Percentiles rank a stretch among this genome's conserved stretches.
Evolutionary conservation across 1,140 invertebrate species (phyloP).

Genomic region (Muscidifurax raptorellus): DNA sequence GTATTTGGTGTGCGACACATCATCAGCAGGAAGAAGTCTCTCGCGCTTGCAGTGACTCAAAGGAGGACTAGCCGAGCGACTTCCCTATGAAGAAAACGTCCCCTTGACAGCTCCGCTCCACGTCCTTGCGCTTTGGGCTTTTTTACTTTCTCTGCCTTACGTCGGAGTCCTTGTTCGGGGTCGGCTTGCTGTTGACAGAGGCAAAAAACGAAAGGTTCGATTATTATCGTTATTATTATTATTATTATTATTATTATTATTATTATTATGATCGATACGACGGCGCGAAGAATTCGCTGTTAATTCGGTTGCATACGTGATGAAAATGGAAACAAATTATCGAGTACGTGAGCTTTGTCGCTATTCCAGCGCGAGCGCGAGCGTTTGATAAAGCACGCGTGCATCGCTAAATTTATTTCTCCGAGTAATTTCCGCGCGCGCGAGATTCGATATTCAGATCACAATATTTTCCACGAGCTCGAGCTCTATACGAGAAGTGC

Average conservation of each 20-base stretch:
- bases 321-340: background rate
- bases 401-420: no score
- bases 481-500: no score
- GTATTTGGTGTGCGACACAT: conserved; percentile 1
- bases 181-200: conserved; percentile 67
- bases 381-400: no score
- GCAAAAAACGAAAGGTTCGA: conserved; percentile 47
- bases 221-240: background rate
- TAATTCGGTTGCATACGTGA: background rate
- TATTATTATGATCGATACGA: background rate
- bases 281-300: no score
- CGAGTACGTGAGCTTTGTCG: no score
- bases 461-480: no score
- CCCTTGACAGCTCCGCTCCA: conserved; percentile 26
- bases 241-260: background rate
- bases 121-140: conserved; percentile 55
- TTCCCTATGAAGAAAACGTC: background rate
- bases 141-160: conserved; percentile 75
- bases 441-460: no score
- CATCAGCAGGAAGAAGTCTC: background rate
- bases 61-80: background rate
- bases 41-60: background rate
- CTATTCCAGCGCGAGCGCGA: no score
- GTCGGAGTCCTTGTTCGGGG: conserved; percentile 74
- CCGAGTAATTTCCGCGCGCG: no score